Conservation (phyloP, 1,140 invertebrate genomes). For the Drosophila truncata region DNA sequence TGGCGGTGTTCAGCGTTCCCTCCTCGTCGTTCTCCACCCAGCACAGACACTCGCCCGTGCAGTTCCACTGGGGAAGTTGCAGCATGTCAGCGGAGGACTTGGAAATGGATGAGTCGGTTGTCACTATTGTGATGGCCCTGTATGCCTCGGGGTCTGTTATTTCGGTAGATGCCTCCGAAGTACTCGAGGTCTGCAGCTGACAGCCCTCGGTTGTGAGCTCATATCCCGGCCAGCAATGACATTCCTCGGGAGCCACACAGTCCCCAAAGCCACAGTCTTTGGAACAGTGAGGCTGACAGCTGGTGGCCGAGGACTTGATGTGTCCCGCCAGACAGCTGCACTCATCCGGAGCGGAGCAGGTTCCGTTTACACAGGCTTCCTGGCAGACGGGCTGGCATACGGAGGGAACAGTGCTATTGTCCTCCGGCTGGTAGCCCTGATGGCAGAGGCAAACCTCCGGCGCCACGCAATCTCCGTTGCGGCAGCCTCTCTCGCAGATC, state of each 20-base stretch:
- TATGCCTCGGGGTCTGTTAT: neutral
- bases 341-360: conserved; percentile 84
- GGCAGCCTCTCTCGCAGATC: conserved; percentile 83
- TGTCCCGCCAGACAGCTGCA: conserved; percentile 88
- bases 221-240: conserved; percentile 79
- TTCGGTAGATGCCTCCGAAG: neutral
- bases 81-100: neutral
- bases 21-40: conserved; percentile 30
- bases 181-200: neutral
- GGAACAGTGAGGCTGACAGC: conserved; percentile 87
- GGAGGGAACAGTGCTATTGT: conserved; percentile 18
- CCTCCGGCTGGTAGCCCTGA: conserved; percentile 85
- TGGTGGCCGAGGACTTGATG: conserved; percentile 3
- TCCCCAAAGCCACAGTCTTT: conserved; percentile 86
- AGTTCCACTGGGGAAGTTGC: conserved; percentile 11
- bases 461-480: conserved; percentile 48
- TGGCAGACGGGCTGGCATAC: conserved; percentile 71
- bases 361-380: conserved; percentile 65
- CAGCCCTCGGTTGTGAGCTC: conserved; percentile 13
- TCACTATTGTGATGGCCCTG: neutral
- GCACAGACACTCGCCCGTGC: conserved; percentile 39
- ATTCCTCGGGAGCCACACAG: conserved; percentile 86
- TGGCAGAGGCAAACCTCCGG: conserved; percentile 86
- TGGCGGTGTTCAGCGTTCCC: conserved; percentile 8
- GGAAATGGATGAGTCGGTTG: neutral